phyloP scores from a whole-genome alignment of 2,888 invertebrate species.

The Acanthosepion pharaonis region DNA sequence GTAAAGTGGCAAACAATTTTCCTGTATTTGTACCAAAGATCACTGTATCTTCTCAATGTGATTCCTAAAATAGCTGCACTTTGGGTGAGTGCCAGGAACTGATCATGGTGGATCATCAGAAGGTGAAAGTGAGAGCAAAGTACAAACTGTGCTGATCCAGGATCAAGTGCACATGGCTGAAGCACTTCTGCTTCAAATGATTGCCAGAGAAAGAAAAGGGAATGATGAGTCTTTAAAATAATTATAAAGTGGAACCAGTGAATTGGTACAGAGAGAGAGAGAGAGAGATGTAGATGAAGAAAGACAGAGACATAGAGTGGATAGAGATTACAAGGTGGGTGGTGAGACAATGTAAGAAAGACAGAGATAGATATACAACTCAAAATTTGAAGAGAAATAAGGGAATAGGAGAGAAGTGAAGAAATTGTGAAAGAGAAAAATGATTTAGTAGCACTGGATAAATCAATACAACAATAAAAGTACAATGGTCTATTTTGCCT shows the following conservation, averaged over 20 bases:
- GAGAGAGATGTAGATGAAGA: background rate
- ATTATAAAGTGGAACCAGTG: too few relatives aligned
- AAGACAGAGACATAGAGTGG: background rate
- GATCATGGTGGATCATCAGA: background rate
- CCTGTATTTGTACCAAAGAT: background rate
- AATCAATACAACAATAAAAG: too few relatives aligned
- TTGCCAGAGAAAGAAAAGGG: background rate
- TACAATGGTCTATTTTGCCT: too few relatives aligned
- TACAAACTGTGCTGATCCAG: background rate
- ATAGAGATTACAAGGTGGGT: too few relatives aligned
- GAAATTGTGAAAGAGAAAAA: too few relatives aligned
- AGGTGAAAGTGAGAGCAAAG: background rate
- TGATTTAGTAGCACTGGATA: too few relatives aligned
- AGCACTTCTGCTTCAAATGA: background rate
- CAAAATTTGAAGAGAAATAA: background rate
- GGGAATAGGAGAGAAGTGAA: background rate
- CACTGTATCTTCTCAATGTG: background rate
- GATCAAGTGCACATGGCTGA: background rate
- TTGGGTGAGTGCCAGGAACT: background rate
- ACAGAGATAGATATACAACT: background rate
- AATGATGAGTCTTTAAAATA: too few relatives aligned
- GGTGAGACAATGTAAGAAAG: background rate
- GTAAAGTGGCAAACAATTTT: background rate
- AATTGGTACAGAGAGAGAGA: too few relatives aligned
- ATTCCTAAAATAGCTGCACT: background rate